Percentiles rank a stretch among this genome's conserved stretches.
These are phyloP conservation scores for Mystacides longicornis DNA, from an alignment of 2,888 invertebrate genomes.

Conservation along the genomic window DNA sequence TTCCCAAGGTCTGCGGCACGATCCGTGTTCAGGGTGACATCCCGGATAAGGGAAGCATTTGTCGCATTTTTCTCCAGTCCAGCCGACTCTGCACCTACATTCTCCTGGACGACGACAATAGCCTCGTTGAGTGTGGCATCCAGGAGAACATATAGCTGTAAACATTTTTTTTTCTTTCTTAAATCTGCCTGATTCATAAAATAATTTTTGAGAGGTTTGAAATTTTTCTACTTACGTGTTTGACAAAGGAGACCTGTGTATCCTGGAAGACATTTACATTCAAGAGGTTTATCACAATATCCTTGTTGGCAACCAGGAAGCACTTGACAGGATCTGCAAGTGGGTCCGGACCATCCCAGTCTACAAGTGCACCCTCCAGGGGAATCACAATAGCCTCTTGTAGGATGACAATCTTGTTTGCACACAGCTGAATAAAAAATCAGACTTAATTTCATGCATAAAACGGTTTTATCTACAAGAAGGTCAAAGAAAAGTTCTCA, in stretches of 20 bases:
- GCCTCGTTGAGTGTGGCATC: conserved; percentile 77
- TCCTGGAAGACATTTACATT: conserved; percentile 87
- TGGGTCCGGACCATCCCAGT: conserved; percentile 83
- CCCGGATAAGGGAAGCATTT: conserved; percentile 83
- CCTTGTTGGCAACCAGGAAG: conserved; percentile 89
- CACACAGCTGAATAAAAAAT: conserved; percentile 62
- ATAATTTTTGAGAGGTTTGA: too few relatives aligned
- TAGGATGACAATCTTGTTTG: conserved; percentile 74
- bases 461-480: not conserved
- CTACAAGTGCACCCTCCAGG: conserved; percentile 88
- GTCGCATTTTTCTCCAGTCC: conserved; percentile 72
- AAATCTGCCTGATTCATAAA: too few relatives aligned
- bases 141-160: conserved; percentile 75
- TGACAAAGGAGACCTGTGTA: conserved; percentile 85
- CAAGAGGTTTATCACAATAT: conserved; percentile 79
- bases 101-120: conserved; percentile 67
- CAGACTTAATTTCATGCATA: not conserved
- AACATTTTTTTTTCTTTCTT: too few relatives aligned
- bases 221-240: conserved; percentile 61
- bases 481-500: conserved; percentile 40
- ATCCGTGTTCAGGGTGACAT: conserved; percentile 64
- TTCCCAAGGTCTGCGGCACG: conserved; percentile 82
- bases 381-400: conserved; percentile 77
- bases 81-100: conserved; percentile 75
- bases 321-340: conserved; percentile 79